Evolutionary conservation across 2,888 invertebrate genomes (phyloP).

Genomic region (Myopa testacea): DNA sequence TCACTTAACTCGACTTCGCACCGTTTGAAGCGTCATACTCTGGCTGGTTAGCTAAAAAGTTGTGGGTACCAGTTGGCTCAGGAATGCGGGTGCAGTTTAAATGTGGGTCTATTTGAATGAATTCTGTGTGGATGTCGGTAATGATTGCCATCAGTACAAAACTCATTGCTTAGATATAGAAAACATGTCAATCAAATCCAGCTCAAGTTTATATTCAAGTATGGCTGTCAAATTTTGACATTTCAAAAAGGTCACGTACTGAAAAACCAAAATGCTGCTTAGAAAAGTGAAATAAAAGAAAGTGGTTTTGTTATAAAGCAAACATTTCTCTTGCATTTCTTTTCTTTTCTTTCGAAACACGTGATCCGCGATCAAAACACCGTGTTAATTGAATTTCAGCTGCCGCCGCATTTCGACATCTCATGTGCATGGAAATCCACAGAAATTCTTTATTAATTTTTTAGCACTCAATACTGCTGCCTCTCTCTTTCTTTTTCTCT

Average conservation of each 20-base stretch:
- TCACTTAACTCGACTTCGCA: not conserved
- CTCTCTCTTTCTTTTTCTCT: not conserved
- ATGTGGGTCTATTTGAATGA: not conserved
- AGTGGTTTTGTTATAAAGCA: not conserved
- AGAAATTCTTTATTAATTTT: too few relatives aligned
- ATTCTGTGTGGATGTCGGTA: too few relatives aligned
- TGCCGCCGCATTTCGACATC: too few relatives aligned
- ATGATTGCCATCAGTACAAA: not conserved
- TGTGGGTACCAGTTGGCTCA: not conserved
- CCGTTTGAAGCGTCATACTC: not conserved
- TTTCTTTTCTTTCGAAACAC: too few relatives aligned
- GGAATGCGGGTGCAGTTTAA: slow-evolving; percentile 6
- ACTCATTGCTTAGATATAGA: not conserved
- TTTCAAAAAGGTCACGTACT: not conserved
- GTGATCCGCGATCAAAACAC: too few relatives aligned
- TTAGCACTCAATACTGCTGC: too few relatives aligned
- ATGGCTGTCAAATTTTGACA: slow-evolving; percentile 8
- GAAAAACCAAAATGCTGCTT: not conserved
- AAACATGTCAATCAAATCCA: not conserved
- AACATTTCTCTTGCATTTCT: too few relatives aligned
- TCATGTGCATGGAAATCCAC: too few relatives aligned
- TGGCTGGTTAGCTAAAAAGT: not conserved
- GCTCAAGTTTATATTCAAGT: not conserved
- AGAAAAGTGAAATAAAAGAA: not conserved
- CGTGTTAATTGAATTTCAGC: too few relatives aligned